These are phyloP conservation scores for Eremobia ochroleuca DNA, from an alignment of 2,888 invertebrate species.

Conservation along the genomic window DNA sequence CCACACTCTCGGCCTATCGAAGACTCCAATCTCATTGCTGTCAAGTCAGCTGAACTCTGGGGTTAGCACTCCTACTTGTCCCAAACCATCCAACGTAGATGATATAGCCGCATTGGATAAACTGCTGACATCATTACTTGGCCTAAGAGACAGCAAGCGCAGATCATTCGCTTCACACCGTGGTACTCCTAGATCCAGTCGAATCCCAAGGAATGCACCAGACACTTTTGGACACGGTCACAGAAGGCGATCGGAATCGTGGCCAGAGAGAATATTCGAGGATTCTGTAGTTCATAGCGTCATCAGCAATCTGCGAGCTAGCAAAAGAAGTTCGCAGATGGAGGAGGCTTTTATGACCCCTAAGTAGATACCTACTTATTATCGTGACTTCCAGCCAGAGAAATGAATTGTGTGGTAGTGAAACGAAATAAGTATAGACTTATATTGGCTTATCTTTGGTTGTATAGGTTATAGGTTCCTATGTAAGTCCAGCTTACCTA, in stretches of 20 bases:
- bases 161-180: slow-evolving; percentile 83
- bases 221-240: slow-evolving; percentile 62
- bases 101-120: slow-evolving; percentile 93
- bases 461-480: not conserved
- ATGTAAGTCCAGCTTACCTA: too few species aligned
- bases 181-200: slow-evolving; percentile 82
- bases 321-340: slow-evolving; percentile 78
- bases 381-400: not conserved
- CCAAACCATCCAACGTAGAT: slow-evolving; percentile 84
- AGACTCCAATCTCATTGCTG: slow-evolving; percentile 77
- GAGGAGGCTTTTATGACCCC: slow-evolving; percentile 87
- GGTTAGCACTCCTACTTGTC: slow-evolving; percentile 75
- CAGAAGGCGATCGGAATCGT: slow-evolving; percentile 82
- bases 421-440: not conserved
- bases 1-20: slow-evolving; percentile 82
- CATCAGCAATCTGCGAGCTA: slow-evolving; percentile 81
- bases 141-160: slow-evolving; percentile 83
- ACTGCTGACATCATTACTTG: slow-evolving; percentile 91
- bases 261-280: slow-evolving; percentile 87
- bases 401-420: not conserved
- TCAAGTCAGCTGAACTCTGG: slow-evolving; percentile 81
- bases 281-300: slow-evolving; percentile 86
- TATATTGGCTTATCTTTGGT: not conserved
- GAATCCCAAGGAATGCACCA: slow-evolving; percentile 76
- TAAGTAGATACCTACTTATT: slow-evolving; percentile 69